Evolutionary conservation across 1,140 invertebrate species (phyloP).

Genomic region (Meloidogyne exigua): DNA sequence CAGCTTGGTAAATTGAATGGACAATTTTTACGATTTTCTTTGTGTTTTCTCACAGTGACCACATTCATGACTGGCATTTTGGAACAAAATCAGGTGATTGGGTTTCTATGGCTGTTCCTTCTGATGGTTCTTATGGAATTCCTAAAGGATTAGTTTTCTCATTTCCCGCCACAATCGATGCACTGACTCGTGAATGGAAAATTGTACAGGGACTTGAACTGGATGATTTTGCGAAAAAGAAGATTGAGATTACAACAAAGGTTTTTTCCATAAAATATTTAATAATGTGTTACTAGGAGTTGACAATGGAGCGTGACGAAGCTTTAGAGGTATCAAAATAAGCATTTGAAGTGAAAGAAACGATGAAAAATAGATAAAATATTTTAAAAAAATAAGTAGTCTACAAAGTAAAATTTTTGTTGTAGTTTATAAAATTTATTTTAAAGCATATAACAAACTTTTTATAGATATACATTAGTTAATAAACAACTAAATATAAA

Average conservation of each 20-base stretch:
- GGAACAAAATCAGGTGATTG: conserved; percentile 74
- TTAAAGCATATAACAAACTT: too few species aligned
- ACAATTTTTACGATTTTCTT: too few species aligned
- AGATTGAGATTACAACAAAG: conserved; percentile 81
- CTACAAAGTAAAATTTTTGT: too few species aligned
- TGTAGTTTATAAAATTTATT: too few species aligned
- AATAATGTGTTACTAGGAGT: conserved; percentile 35
- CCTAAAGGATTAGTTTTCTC: conserved; percentile 88
- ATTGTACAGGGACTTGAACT: conserved; percentile 82
- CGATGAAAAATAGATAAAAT: too few species aligned
- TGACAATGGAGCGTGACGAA: conserved; percentile 57
- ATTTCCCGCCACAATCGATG: conserved; percentile 78
- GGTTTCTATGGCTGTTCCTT: conserved; percentile 98
- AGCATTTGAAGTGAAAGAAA: neutral
- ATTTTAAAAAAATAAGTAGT: too few species aligned
- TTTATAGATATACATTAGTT: too few species aligned
- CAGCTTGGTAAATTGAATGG: conserved; percentile 76
- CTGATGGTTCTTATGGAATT: conserved; percentile 80
- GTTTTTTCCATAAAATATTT: conserved; percentile 67
- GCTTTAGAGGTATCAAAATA: conserved; percentile 58
- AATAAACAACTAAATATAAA: too few species aligned
- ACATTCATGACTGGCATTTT: conserved; percentile 75
- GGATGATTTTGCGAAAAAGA: conserved; percentile 79
- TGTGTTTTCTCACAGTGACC: neutral
- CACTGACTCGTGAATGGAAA: conserved; percentile 75